Evolutionary conservation across 92 coral and sea anemone species (phyloP), one percentile per base, ranked within the genome.

Genomic region (Phenganax stokvisi): DNA sequence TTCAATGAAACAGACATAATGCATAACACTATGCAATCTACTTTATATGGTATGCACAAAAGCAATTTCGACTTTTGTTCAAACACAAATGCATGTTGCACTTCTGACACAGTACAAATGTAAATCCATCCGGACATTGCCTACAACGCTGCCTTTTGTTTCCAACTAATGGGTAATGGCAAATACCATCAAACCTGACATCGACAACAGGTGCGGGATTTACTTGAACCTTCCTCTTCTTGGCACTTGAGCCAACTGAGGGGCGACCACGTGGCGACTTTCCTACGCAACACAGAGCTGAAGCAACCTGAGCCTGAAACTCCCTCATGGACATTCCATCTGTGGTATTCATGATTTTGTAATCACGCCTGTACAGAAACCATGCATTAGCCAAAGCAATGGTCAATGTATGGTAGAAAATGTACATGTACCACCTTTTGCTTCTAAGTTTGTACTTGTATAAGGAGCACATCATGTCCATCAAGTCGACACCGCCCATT

Each of bases 401-500:
- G 70, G 70, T 71, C 51, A 71, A 17, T 6, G 75, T 15, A 53
- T 71, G 75, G 75, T 53, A 71, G 37, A 71, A 71, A 31, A 71
- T 71, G 30, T 71, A 71, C 55, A 71, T 47, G 37, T 71, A 71
- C 75, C 75, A 71, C 75, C 75, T 31, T 71, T 71, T 71, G 56
- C 56, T 71, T 71, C 75, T 71, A 6, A 71, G 75, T 20, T 71
- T 47, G 56, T 37, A 71, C 75, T 71, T 71, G 75, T 71, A 71
- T 15, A 31, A 31, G 0, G 70, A 20, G 47, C 37, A 64, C 70
- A 64, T 17, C 70, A 64, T 64, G 70, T 64, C 70, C 57, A 71
- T 53, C 75, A 53, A 20, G 56, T 71, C 57, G 31, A 71, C 75
- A 69, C 74, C 52, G 27, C 74, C 74, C 74, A 69, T 69, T 15